Evolutionary conservation across 1,140 invertebrate genomes (phyloP), one percentile per base, ranked within the genome.

Genomic region (Drosophila eugracilis): DNA sequence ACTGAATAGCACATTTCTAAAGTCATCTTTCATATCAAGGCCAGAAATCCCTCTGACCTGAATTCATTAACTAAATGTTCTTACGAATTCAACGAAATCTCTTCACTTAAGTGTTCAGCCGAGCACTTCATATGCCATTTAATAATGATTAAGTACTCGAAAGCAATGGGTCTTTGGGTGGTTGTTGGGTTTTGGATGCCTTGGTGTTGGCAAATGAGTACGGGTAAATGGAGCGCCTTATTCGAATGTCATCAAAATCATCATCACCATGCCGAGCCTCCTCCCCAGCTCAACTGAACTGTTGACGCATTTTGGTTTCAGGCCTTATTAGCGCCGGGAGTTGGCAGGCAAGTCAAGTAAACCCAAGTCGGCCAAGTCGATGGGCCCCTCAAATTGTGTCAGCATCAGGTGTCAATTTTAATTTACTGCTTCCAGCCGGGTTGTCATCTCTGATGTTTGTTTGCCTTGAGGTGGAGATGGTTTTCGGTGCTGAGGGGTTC

Each of bases 391-490:
- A 63, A 73, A 74, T 63, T 74, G 70, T 74, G 57, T 54, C 75
- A 84, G 57, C 80, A 85, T 84, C 81, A 85, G 81, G 80, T 85
- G 80, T 85, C 80, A 86, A 80, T 86, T 80, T 86, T 86, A 86
- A 85, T 85, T 85, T 85, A 86, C 52, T 73, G 54, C 76, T 48
- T 54, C 42, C 12, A 21, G 17, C 45, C 45, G 37, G 70, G 34
- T 63, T 75, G 65, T 83, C 75, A 73, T 53, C 55, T 48, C 30
- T 39, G 75, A 55, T 79, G 72, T 76, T 54, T 67, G 66, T 66
- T 57, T 76, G 67, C 36, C 44, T 39, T 54, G 58, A 26, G 55
- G 48, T 26, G 4, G 19, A n/a, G 15, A 6, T 7, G 9, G 10
- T 3, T 4, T 4, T 32, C 7, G 10, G 10, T 4, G 15, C 6